Evolutionary conservation across 2,797 vertebrate species (phyloP), one percentile per base, ranked within the genome.

Genomic region (Nannoperca australis): DNA sequence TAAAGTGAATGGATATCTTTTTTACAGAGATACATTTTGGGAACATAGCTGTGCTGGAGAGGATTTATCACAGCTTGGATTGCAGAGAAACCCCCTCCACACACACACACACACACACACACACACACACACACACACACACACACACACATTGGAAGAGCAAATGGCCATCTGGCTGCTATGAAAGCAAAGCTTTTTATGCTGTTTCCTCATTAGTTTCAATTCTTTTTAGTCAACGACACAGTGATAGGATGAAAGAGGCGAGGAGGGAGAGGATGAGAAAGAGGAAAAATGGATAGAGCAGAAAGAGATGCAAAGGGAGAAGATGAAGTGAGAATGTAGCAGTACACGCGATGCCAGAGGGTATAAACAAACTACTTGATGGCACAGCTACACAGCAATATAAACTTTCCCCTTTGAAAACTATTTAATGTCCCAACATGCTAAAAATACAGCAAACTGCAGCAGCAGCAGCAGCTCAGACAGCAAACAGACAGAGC

Each of bases 81-180:
- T 42, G 47, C 27, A 61, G 58, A 75, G 45, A 82, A 77, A 72
- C 15, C 49, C 66, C 13, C 1, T 44, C 17, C 67, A 64, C 65
- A 62, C 59, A 58, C 13, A 74, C 63, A 56, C 42, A 47, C 45
- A 68, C 71, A 40, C 67, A 64, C 65, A 62, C 59, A 58, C 13
- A 74, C 63, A 56, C 76, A 60, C 15, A 63, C 66, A 74, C 70
- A 71, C 67, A 80, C 80, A 72, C 67, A 56, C 60, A 85, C 49
- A 70, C 17, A 84, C 24, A 70, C 47, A 82, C 22, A 69, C 56
- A 68, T 56, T 49, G 64, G 40, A 80, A 59, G 68, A 78, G 67
- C 81, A 86, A 87, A 79, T 59, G 81, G 71, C 89, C 90, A 92
- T 92, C 91, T 92, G 90, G 79, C 59, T 75, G 68, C 58, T 58